phyloP scores from a whole-genome alignment of 2,888 invertebrate genomes.

The Spilosoma lubricipeda region DNA sequence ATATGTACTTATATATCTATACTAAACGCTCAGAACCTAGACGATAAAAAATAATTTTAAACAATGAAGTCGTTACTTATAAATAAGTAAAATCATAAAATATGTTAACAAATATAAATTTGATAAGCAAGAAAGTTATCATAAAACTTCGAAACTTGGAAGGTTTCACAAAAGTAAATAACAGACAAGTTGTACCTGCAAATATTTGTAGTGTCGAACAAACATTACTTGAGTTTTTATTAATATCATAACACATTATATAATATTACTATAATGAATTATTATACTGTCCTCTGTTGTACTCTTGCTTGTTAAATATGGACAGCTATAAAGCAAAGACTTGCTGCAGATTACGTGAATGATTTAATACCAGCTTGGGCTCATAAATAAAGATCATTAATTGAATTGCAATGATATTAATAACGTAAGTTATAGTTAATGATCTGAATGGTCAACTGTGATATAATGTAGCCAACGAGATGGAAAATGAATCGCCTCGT shows the following conservation, averaged over 20 bases:
- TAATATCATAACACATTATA: background rate
- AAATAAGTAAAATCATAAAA: too few species aligned
- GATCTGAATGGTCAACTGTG: constrained; percentile 49
- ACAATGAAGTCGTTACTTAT: constrained; percentile 50
- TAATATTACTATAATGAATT: too few species aligned
- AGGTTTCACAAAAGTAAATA: background rate
- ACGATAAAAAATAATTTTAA: constrained; percentile 43
- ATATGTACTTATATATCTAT: too few species aligned
- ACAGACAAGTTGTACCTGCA: background rate
- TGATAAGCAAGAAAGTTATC: constrained; percentile 46
- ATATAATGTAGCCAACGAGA: constrained; percentile 46
- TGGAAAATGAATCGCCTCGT: constrained; percentile 41
- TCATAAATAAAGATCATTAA: constrained; percentile 72
- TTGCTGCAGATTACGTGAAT: constrained; percentile 61
- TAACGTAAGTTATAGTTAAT: constrained; percentile 49
- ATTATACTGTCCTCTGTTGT: background rate
- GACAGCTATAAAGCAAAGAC: constrained; percentile 26
- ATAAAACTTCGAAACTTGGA: constrained; percentile 41
- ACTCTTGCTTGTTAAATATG: constrained; percentile 65
- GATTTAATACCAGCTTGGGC: constrained; percentile 72
- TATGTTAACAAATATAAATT: constrained; percentile 51
- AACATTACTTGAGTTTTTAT: background rate
- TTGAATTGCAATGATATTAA: constrained; percentile 62
- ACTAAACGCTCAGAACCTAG: background rate
- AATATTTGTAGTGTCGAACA: background rate